Evolutionary conservation across 2,113 vertebrate species (phyloP).

Genomic region (Mystacornis crossleyi): DNA sequence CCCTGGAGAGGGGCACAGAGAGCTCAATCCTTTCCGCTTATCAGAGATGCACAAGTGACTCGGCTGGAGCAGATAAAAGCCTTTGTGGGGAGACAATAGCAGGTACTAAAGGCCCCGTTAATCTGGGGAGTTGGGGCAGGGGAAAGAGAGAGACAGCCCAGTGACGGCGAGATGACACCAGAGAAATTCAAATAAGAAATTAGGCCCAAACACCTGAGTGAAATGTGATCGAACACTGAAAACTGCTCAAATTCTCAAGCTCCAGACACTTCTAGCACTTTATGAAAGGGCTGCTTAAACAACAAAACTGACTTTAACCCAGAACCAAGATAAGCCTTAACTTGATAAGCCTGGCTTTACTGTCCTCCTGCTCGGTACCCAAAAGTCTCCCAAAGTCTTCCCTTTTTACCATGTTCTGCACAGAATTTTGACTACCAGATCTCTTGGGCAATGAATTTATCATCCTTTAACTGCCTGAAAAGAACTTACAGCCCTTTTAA

Average conservation of each 20-base stretch:
- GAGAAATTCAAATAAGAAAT: not conserved
- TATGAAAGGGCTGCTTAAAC: not conserved
- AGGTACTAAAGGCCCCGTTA: slow-evolving; percentile 2
- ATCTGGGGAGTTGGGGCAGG: not conserved
- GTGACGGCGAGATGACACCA: not conserved
- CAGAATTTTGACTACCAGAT: not conserved
- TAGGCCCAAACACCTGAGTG: not conserved
- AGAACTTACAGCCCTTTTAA: slow-evolving; percentile 32
- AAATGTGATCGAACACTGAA: not conserved
- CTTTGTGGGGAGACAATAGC: not conserved
- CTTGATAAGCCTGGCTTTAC: not conserved
- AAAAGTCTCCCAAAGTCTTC: not conserved
- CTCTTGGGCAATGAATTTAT: slow-evolving; percentile 51
- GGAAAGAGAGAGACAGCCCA: not conserved
- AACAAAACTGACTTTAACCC: not conserved
- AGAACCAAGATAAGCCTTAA: not conserved
- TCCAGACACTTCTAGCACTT: not conserved
- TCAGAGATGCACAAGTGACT: not conserved
- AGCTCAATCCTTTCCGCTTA: not conserved
- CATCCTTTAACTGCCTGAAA: slow-evolving; percentile 41
- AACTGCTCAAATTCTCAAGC: not conserved
- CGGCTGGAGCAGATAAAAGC: slow-evolving; percentile 12
- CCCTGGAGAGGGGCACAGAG: not conserved
- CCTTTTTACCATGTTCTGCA: not conserved
- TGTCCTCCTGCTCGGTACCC: not conserved